Evolutionary conservation across 2,797 vertebrate genomes (phyloP).

Genomic region (Pseudochaenichthys georgianus): DNA sequence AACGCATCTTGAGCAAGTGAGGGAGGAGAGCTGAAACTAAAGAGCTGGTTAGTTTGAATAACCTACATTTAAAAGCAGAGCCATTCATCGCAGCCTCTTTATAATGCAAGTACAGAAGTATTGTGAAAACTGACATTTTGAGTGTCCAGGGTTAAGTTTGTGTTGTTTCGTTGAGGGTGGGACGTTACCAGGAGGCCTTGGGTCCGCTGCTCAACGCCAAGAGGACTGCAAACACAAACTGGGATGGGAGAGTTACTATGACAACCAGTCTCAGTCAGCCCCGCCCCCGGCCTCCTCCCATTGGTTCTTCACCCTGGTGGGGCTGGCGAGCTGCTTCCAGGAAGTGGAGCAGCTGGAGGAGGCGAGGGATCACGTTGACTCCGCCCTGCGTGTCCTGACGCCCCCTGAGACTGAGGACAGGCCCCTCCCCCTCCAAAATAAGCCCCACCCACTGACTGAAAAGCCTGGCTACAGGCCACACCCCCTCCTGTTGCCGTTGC

Average conservation of each 20-base stretch:
- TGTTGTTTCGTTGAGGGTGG: conserved; percentile 76
- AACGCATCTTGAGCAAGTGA: neutral
- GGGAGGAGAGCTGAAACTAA: neutral
- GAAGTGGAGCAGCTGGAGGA: conserved; percentile 89
- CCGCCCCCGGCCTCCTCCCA: conserved; percentile 55
- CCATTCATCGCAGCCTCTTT: too few species aligned
- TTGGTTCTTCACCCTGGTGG: conserved; percentile 90
- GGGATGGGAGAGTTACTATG: conserved; percentile 74
- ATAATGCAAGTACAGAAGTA: too few species aligned
- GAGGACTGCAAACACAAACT: conserved; percentile 91
- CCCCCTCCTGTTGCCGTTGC: conserved; percentile 88
- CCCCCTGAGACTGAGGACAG: conserved; percentile 26
- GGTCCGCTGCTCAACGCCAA: conserved; percentile 89
- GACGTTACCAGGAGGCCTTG: conserved; percentile 89
- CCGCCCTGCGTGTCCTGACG: conserved; percentile 86
- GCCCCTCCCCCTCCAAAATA: conserved; percentile 22
- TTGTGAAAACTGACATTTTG: neutral
- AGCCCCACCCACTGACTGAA: conserved; percentile 46
- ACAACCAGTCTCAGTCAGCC: conserved; percentile 66
- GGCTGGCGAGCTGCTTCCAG: conserved; percentile 91
- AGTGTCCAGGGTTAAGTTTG: conserved; percentile 4
- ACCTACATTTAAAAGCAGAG: too few species aligned
- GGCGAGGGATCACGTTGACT: conserved; percentile 89
- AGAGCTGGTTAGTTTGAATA: neutral
- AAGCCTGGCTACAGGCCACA: conserved; percentile 67